Evolutionary conservation across 2,888 invertebrate genomes (phyloP).

Genomic region (Kuschelorhynchus macadamiae): DNA sequence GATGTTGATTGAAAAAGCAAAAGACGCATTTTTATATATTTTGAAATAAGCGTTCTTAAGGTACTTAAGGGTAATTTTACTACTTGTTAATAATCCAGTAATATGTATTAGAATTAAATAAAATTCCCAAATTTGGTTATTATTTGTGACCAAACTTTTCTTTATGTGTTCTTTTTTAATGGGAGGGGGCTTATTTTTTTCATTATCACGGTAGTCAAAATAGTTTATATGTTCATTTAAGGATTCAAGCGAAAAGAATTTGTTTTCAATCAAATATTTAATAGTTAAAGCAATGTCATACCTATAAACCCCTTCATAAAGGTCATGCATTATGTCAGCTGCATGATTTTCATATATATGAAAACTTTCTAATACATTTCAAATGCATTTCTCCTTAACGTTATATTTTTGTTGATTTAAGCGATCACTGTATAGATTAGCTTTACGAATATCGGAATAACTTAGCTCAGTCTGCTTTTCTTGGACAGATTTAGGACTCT

Average conservation of each 20-base stretch:
- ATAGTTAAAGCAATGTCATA: too few species aligned
- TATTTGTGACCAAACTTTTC: conserved; percentile 40
- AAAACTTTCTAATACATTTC: too few species aligned
- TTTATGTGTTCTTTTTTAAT: conserved; percentile 8
- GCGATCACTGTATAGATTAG: conserved; percentile 14
- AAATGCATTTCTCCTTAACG: too few species aligned
- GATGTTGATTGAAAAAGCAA: conserved; percentile 11
- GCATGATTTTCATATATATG: too few species aligned
- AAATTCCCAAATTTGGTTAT: conserved; percentile 8
- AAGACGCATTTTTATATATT: conserved; percentile 22
- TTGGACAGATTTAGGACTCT: conserved; percentile 24
- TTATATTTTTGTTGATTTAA: too few species aligned
- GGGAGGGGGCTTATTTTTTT: conserved; percentile 14
- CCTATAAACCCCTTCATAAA: too few species aligned
- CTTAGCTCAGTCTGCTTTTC: background rate
- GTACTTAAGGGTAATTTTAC: conserved; percentile 27
- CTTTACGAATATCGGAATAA: background rate
- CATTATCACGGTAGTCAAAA: background rate
- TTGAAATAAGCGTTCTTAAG: conserved; percentile 28
- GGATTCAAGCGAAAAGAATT: too few species aligned
- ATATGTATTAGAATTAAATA: conserved; percentile 46
- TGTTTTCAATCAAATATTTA: too few species aligned
- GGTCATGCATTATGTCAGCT: too few species aligned
- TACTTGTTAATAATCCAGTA: conserved; percentile 44
- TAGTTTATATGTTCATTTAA: too few species aligned